Evolutionary conservation across 2,113 vertebrate species (phyloP).

Genomic region (Anser brachyrhynchus): DNA sequence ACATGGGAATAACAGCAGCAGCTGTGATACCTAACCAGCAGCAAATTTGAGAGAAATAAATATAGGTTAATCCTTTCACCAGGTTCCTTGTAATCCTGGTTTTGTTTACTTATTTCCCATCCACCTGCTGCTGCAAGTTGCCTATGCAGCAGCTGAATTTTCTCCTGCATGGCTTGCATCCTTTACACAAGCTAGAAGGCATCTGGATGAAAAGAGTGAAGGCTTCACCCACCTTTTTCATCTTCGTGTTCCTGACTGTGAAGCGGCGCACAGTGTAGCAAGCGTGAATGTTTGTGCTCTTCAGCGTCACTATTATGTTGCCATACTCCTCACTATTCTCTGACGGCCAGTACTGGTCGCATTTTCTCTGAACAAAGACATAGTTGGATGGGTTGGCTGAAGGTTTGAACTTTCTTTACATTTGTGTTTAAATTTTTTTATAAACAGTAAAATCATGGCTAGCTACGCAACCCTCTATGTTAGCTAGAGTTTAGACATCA

Average conservation of each 20-base stretch:
- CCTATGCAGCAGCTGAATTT: accelerated
- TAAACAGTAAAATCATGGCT: not conserved
- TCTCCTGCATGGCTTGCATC: not conserved
- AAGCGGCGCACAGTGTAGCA: conserved; percentile 95
- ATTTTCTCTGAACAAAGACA: conserved; percentile 88
- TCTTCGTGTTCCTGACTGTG: conserved; percentile 90
- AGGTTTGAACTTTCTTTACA: not conserved
- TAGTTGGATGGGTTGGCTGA: not conserved
- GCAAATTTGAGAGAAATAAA: not conserved
- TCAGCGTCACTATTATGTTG: conserved; percentile 92
- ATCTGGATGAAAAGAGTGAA: not conserved
- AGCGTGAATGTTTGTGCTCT: conserved; percentile 93
- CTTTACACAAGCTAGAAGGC: not conserved
- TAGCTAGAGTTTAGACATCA: not conserved
- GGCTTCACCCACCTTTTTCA: conserved; percentile 87
- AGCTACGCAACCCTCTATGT: not conserved
- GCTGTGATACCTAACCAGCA: not conserved
- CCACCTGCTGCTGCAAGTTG: not conserved
- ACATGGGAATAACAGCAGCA: not conserved
- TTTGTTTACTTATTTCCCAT: not conserved
- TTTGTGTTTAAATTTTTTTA: not conserved
- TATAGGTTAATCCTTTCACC: not conserved
- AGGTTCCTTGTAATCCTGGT: not conserved
- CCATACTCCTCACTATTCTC: conserved; percentile 98
- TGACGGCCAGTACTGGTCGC: conserved; percentile 97